Conservation (phyloP, 1,140 invertebrate species). For the Thaumetopoea pityocampa region DNA sequence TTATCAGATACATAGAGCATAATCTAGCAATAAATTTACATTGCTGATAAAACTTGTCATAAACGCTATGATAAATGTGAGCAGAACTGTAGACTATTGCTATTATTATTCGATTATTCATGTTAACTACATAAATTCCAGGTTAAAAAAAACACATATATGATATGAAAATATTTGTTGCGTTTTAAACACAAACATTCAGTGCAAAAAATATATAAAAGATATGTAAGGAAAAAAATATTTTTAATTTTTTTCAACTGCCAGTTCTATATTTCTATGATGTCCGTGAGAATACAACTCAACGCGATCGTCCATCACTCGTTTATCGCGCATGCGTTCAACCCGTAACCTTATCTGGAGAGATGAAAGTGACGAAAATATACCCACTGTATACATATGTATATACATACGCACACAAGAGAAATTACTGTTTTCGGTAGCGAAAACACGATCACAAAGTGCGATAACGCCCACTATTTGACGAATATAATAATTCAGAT, state of each 20-base stretch:
- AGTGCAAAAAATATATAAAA: no score
- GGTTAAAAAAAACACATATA: no score
- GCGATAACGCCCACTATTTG: slow-evolving; percentile 8
- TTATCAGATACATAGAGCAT: no score
- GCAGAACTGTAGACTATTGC: no score
- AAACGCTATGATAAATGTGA: no score
- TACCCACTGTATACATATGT: slow-evolving; percentile 14
- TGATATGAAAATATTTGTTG: no score
- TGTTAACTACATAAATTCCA: no score
- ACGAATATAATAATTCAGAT: no score
- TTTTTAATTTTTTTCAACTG: background rate
- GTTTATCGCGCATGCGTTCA: slow-evolving; percentile 43
- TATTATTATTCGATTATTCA: no score
- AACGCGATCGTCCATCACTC: slow-evolving; percentile 56
- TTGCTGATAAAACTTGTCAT: no score
- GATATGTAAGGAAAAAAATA: background rate
- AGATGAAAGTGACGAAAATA: slow-evolving; percentile 46
- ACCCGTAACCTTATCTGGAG: slow-evolving; percentile 49
- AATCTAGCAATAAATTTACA: no score
- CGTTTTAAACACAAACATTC: no score
- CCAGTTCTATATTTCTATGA: slow-evolving; percentile 29
- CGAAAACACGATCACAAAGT: slow-evolving; percentile 30
- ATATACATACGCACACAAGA: slow-evolving; percentile 17
- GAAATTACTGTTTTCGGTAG: slow-evolving; percentile 52
- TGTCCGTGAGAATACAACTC: slow-evolving; percentile 32